phyloP scores from a whole-genome alignment of 2,113 vertebrate species.

The Syrmaticus mikado region DNA sequence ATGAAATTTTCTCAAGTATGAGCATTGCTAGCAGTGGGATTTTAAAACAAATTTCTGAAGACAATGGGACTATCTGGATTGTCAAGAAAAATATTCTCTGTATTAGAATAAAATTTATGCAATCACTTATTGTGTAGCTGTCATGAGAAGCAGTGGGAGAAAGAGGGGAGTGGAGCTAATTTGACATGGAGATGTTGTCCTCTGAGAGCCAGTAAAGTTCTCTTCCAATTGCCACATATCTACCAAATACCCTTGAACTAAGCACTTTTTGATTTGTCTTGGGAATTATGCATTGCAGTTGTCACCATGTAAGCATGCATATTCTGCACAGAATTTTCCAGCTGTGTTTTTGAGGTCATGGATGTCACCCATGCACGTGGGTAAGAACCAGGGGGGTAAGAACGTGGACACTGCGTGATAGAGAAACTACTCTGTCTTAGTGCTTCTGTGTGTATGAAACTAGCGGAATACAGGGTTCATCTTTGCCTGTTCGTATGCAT shows the following conservation, averaged over 20 bases:
- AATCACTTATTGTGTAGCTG: conserved; percentile 9
- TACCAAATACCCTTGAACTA: not conserved
- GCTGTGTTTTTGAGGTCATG: not conserved
- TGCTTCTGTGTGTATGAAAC: fast-evolving
- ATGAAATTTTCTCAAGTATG: not conserved
- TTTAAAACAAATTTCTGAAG: not conserved
- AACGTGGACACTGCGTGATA: fast-evolving
- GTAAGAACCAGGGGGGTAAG: not conserved
- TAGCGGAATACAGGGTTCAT: fast-evolving
- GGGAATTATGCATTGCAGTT: fast-evolving
- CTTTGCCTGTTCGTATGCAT: fast-evolving
- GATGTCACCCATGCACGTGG: fast-evolving
- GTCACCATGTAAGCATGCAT: fast-evolving
- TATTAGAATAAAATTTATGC: not conserved
- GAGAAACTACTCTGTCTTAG: not conserved
- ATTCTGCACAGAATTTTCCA: not conserved
- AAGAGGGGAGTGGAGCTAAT: not conserved
- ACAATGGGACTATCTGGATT: not conserved
- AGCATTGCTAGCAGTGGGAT: not conserved
- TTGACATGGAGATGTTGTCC: not conserved
- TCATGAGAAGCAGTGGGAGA: not conserved
- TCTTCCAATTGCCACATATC: not conserved
- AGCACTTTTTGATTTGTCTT: not conserved
- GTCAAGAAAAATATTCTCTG: not conserved
- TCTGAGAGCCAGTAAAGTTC: conserved; percentile 9